Conservation (phyloP, 1,140 invertebrate species). For the Cylas formicarius region DNA sequence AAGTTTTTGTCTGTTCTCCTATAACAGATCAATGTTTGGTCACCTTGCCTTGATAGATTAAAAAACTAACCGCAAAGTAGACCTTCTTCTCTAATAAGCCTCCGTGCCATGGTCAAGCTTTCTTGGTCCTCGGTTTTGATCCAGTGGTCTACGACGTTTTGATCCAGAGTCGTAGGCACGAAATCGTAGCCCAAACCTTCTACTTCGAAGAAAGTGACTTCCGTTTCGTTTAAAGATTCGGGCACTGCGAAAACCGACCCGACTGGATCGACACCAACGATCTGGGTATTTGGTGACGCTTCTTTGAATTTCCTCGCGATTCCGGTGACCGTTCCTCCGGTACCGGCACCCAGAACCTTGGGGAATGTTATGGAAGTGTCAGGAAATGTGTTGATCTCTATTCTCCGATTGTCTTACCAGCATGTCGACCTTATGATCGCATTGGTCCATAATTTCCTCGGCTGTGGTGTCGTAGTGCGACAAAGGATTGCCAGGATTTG, state of each 20-base stretch:
- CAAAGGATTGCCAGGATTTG: constrained; percentile 80
- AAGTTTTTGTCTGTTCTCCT: too few relatives aligned
- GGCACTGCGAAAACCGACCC: constrained; percentile 80
- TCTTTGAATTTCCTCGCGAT: constrained; percentile 80
- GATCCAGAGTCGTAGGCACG: constrained; percentile 81
- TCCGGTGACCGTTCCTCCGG: constrained; percentile 82
- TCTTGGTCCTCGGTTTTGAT: constrained; percentile 74
- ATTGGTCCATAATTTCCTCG: constrained; percentile 77
- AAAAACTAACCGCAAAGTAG: constrained; percentile 50
- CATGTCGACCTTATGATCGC: constrained; percentile 75
- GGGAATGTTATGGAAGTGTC: background rate
- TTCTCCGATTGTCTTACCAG: constrained; percentile 49
- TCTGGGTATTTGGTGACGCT: constrained; percentile 50
- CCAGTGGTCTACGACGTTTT: constrained; percentile 76
- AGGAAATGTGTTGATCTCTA: background rate
- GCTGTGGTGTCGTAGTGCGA: constrained; percentile 91
- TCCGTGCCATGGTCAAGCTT: constrained; percentile 72
- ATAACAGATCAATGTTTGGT: too few relatives aligned
- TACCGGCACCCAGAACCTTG: constrained; percentile 71
- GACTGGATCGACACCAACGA: constrained; percentile 80
- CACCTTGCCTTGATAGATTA: too few relatives aligned
- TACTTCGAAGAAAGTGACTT: constrained; percentile 70
- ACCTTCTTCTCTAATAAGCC: constrained; percentile 87
- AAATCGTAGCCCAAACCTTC: constrained; percentile 90
- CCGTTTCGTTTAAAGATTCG: constrained; percentile 55